Evolutionary conservation across 2,113 vertebrate species (phyloP), one percentile per base, ranked within the genome.

Genomic region (Salvelinus alpinus): DNA sequence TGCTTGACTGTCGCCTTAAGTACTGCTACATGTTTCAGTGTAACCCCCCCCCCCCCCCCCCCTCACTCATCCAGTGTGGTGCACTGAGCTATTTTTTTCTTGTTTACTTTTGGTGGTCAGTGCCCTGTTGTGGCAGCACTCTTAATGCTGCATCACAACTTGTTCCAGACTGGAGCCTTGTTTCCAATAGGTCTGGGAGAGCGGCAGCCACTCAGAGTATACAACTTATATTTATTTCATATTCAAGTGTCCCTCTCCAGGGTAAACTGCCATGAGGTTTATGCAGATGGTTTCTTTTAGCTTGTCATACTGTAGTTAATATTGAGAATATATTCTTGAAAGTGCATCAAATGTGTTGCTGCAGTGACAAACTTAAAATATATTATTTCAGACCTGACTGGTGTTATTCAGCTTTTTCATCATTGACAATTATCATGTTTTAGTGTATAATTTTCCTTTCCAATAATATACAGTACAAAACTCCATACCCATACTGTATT

Each of bases 361-460:
- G 24, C 38, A 66, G 78, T 75, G n/a, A 54, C 71, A 48, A 62
- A 44, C 38, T 3, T 2, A 44, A 44, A 12, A 73, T 18, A 71
- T 25, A 85, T 82, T 89, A 80, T 88, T 84, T 84, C 70, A 85
- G 29, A 69, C 22, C 14, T 64, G 64, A 62, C 6, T n/a, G 18
- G 18, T 62, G 59, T 62, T 20, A n/a, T 9, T 62, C 51, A 18
- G 16, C 16, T n/a, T n/a, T 62, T 5, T 62, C n/a, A 7, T 62
- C n/a, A 60, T 22, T 60, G 13, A 54, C 51, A 54, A 54, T 60
- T 8, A 60, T 22, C 59, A 60, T 44, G 38, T 62, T 62, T 62
- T 62, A 22, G 59, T 24, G n/a, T 62, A 12, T 44, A 6, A 6
- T 7, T 34, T 14, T 51, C 16, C 3, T 54, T 54, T 44, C 8